Percentiles rank a stretch among this genome's conserved stretches.
Evolutionary conservation across 2,797 vertebrate genomes (phyloP).

Genomic region (Pogoniulus pusillus): DNA sequence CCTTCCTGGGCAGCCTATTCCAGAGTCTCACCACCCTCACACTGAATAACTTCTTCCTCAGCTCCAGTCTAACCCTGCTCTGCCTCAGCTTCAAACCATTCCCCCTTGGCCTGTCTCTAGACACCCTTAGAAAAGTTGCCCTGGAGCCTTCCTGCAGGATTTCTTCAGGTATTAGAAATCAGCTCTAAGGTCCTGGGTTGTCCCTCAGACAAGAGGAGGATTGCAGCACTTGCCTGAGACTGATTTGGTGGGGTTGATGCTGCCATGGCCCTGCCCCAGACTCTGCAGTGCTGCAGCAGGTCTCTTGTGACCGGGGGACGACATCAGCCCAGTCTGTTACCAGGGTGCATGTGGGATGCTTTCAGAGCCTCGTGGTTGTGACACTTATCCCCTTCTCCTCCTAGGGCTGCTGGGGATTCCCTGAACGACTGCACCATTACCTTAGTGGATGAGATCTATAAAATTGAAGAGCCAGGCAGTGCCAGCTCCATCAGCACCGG

Average conservation of each 20-base stretch:
- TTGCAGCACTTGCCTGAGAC: neutral
- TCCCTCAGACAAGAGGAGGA: neutral
- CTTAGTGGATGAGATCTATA: constrained; percentile 93
- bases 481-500: constrained; percentile 73
- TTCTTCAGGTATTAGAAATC: too few species aligned
- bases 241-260: rapidly evolving
- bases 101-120: too few species aligned
- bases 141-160: too few species aligned
- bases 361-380: neutral
- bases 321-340: neutral
- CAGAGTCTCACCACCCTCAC: too few species aligned
- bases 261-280: neutral
- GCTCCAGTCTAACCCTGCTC: too few species aligned
- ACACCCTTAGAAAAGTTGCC: too few species aligned
- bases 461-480: constrained; percentile 90
- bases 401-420: constrained; percentile 86
- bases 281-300: neutral
- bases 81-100: too few species aligned
- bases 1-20: too few species aligned
- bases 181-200: neutral
- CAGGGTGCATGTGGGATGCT: neutral
- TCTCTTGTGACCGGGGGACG: neutral
- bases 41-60: too few species aligned
- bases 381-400: neutral
- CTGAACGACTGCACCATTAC: constrained; percentile 90